Evolutionary conservation across 1,140 invertebrate genomes (phyloP), one percentile per base, ranked within the genome.

Genomic region (Lucilia cuprina): DNA sequence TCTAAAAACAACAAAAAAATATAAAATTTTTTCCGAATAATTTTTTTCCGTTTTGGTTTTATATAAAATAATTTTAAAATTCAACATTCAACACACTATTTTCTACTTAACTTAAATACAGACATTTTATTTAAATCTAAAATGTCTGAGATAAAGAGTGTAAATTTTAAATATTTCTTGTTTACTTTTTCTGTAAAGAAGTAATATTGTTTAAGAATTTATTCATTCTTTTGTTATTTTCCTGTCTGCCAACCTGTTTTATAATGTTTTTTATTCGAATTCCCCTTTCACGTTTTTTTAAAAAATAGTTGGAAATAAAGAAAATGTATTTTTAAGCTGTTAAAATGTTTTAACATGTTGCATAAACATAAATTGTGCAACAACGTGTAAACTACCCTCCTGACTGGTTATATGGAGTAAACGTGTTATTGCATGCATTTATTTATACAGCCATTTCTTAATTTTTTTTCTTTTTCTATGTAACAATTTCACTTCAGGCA

Each of bases 301-400:
- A 5, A 41, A 41, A 41, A 41, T 41, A 41, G 41, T 41, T 41
- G 5, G 41, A 41, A 41, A 41, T 41, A 41, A 41, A 41, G 41
- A 41, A 41, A 41, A 41, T 41, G 41, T 60, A 70, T 70, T 70
- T 70, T 7, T 70, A 70, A 21, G 21, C 65, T 70, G n/a, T 70
- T 70, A 21, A 70, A 55, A 70, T 21, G 65, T 70, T 74, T 86
- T 88, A 89, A 89, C 88, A 87, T 88, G 88, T 88, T 88, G 88
- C 88, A 89, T 88, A 89, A 89, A 87, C 88, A 89, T 89, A 90
- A 90, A 90, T 90, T 88, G 89, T 89, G 88, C 89, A 90, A 89
- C 89, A 90, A 90, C 89, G 89, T 90, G 89, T 88, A 90, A 90
- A 90, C 89, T 89, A 90, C 89, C 88, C 89, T 89, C n/a, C 2